phyloP scores from a whole-genome alignment of 2,888 invertebrate genomes.

The Dicyrtoma fusca region DNA sequence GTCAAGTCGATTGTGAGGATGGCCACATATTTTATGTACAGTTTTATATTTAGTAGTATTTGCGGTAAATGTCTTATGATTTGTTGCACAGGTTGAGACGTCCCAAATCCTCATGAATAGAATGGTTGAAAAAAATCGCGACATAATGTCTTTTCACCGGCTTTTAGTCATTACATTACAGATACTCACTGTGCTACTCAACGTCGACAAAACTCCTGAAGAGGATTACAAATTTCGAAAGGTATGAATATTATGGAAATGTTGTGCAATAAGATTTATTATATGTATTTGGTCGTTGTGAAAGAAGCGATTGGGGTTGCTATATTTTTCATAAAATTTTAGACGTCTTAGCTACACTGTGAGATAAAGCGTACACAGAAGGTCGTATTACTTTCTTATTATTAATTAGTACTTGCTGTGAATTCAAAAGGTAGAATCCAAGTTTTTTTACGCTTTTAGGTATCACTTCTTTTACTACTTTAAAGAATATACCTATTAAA shows the following conservation, averaged over 20 bases:
- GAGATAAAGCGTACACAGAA: too few relatives aligned
- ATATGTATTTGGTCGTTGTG: neutral
- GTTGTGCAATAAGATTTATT: neutral
- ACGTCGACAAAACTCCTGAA: slow-evolving; percentile 49
- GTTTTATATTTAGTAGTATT: too few relatives aligned
- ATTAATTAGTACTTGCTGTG: too few relatives aligned
- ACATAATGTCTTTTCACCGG: slow-evolving; percentile 77
- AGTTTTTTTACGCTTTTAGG: too few relatives aligned
- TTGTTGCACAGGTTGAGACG: slow-evolving; percentile 49
- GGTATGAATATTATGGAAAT: slow-evolving; percentile 39
- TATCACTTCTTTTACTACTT: too few relatives aligned
- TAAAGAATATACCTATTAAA: too few relatives aligned
- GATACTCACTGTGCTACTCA: slow-evolving; percentile 54
- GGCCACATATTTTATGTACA: neutral
- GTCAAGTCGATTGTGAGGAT: neutral
- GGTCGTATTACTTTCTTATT: too few relatives aligned
- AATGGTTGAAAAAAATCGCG: slow-evolving; percentile 63
- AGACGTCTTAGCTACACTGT: too few relatives aligned
- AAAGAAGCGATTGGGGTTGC: too few relatives aligned
- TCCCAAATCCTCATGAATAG: slow-evolving; percentile 48
- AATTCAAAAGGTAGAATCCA: too few relatives aligned
- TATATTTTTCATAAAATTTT: too few relatives aligned
- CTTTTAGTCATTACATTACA: slow-evolving; percentile 75
- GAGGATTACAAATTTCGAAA: slow-evolving; percentile 57
- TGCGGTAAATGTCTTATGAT: neutral